These are phyloP conservation scores for Brachionus sp. DNA, from an alignment of 1,140 invertebrate species.

Conservation along the genomic window DNA sequence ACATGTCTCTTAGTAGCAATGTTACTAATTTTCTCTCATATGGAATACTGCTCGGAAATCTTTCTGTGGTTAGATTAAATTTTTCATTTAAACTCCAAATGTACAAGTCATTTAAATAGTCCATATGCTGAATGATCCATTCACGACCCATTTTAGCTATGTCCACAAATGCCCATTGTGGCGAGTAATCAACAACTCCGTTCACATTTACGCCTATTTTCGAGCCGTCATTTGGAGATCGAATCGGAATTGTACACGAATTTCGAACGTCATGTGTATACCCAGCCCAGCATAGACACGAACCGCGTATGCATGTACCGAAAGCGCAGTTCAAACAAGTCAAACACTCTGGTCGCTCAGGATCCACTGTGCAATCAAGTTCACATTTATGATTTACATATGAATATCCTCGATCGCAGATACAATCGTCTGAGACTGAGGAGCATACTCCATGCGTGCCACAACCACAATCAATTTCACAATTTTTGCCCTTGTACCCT, in stretches of 20 bases:
- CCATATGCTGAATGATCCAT: constrained; percentile 49
- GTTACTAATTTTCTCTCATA: constrained; percentile 47
- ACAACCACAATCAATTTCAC: constrained; percentile 19
- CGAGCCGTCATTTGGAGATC: constrained; percentile 6
- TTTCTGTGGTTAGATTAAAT: constrained; percentile 48
- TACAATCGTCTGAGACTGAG: background rate
- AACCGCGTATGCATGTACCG: background rate
- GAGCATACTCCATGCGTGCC: background rate
- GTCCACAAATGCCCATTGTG: constrained; percentile 51
- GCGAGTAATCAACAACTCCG: constrained; percentile 49
- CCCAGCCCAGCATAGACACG: constrained; percentile 2
- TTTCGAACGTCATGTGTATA: background rate
- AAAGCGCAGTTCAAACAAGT: background rate
- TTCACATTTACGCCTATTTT: constrained; percentile 49
- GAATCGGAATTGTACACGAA: background rate
- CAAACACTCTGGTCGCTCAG: background rate
- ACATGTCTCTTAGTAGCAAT: constrained; percentile 47
- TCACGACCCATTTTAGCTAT: constrained; percentile 49
- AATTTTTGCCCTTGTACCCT: background rate
- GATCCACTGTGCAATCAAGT: constrained; percentile 8
- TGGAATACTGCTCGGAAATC: constrained; percentile 48
- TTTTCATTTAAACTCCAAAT: constrained; percentile 43
- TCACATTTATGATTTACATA: background rate
- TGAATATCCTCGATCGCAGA: constrained; percentile 2
- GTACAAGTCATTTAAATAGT: constrained; percentile 19